A percentile compares a stretch with the other conserved stretches of the same genome.
These are phyloP conservation scores for Lypha dubia DNA, from an alignment of 2,888 invertebrate genomes.

Conservation along the genomic window DNA sequence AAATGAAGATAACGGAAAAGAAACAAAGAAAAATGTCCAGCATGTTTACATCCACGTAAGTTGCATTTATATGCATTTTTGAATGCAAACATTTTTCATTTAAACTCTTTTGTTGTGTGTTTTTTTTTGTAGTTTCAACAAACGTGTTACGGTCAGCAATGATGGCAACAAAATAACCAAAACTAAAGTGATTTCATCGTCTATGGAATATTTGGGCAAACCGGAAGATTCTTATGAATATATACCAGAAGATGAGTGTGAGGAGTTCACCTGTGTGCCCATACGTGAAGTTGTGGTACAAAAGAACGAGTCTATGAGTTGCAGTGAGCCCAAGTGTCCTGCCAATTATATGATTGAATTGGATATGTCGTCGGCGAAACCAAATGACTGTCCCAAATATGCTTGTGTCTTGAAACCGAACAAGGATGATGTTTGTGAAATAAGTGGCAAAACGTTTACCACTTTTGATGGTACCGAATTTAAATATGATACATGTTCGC, in stretches of 20 bases:
- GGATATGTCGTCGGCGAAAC: constrained; percentile 82
- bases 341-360: constrained; percentile 85
- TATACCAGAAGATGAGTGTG: constrained; percentile 78
- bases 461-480: constrained; percentile 92
- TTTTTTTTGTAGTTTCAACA: constrained; percentile 74
- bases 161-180: constrained; percentile 79
- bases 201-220: constrained; percentile 77
- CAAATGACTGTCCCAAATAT: constrained; percentile 85
- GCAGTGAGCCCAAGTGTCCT: constrained; percentile 85
- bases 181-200: constrained; percentile 77
- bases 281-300: constrained; percentile 76
- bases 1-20: constrained; percentile 82
- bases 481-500: constrained; percentile 92
- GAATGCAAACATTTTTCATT: not conserved
- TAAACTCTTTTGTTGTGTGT: not conserved
- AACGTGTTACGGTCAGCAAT: constrained; percentile 77
- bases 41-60: constrained; percentile 83
- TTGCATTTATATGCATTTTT: constrained; percentile 1
- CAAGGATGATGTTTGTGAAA: constrained; percentile 85
- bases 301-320: constrained; percentile 77
- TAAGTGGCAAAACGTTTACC: constrained; percentile 90
- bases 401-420: constrained; percentile 87
- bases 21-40: constrained; percentile 83
- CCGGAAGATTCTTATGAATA: constrained; percentile 75
- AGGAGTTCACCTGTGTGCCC: constrained; percentile 82